phyloP scores from a whole-genome alignment of 2,888 invertebrate species.

The Scaptomyza polygonia region DNA sequence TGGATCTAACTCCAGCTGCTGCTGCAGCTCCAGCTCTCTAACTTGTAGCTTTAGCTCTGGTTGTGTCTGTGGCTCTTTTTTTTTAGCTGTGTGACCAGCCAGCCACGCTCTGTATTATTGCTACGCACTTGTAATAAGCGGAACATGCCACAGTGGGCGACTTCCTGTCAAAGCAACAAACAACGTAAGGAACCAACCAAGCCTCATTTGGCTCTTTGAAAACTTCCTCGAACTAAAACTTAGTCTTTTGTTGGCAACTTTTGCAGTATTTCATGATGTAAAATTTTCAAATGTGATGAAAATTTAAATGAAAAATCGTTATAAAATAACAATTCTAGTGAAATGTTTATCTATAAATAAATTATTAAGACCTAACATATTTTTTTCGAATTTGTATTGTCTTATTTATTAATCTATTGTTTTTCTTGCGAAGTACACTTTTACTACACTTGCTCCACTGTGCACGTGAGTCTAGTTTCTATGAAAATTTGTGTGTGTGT shows the following conservation, averaged over 20 bases:
- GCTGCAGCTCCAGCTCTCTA: constrained; percentile 20
- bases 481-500: constrained; percentile 4
- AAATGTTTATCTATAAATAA: too few relatives aligned
- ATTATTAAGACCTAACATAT: too few relatives aligned
- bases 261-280: not conserved
- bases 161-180: constrained; percentile 44
- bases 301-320: too few relatives aligned
- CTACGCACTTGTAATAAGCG: constrained; percentile 76
- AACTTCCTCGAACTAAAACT: constrained; percentile 17
- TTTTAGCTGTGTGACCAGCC: constrained; percentile 50
- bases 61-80: constrained; percentile 39
- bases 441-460: constrained; percentile 54
- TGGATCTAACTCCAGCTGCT: constrained; percentile 36
- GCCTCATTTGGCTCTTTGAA: not conserved
- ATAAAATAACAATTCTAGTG: too few relatives aligned
- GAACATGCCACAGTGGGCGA: constrained; percentile 65
- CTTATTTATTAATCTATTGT: too few relatives aligned
- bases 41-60: constrained; percentile 23
- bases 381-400: too few relatives aligned
- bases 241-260: not conserved
- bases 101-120: constrained; percentile 54
- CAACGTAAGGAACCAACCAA: not conserved
- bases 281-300: too few relatives aligned
- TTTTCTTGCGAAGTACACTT: too few relatives aligned
- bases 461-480: constrained; percentile 33